Evolutionary conservation across 1,140 invertebrate genomes (phyloP).

Genomic region (Brachystomella parvula): DNA sequence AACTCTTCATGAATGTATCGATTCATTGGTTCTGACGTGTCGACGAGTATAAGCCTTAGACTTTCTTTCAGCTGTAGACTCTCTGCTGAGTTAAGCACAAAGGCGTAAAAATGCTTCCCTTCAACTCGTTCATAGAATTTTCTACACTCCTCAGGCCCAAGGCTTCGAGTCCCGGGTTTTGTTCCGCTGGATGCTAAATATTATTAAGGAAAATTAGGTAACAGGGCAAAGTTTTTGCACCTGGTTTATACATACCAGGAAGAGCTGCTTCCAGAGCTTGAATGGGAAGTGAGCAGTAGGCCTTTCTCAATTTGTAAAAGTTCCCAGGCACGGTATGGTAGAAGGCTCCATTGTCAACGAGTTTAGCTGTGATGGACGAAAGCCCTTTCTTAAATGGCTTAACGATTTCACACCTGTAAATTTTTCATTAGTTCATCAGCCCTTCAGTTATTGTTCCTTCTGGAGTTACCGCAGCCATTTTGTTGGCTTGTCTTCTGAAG

Average conservation of each 20-base stretch:
- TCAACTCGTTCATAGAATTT: not conserved
- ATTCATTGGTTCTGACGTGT: constrained; percentile 13
- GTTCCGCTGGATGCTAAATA: not conserved
- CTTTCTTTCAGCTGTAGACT: not conserved
- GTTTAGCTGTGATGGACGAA: not conserved
- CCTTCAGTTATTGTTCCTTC: not conserved
- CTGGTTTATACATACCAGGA: not conserved
- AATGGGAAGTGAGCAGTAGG: not conserved
- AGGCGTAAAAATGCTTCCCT: not conserved
- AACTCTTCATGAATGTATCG: constrained; percentile 20
- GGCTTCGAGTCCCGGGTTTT: not conserved
- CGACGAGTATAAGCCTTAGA: constrained; percentile 20
- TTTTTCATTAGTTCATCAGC: too few species aligned
- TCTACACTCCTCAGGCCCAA: not conserved
- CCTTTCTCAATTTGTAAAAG: not conserved
- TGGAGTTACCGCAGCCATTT: constrained; percentile 3
- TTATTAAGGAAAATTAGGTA: too few species aligned
- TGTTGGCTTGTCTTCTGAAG: not conserved
- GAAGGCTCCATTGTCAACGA: constrained; percentile 1
- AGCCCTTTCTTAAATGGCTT: constrained; percentile 1
- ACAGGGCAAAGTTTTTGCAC: too few species aligned
- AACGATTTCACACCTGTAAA: not conserved
- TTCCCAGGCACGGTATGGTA: not conserved
- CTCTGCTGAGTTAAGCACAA: not conserved
- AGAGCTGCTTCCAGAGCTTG: not conserved